Conservation (phyloP, 1,140 invertebrate species). For the Anoplophora glabripennis region DNA sequence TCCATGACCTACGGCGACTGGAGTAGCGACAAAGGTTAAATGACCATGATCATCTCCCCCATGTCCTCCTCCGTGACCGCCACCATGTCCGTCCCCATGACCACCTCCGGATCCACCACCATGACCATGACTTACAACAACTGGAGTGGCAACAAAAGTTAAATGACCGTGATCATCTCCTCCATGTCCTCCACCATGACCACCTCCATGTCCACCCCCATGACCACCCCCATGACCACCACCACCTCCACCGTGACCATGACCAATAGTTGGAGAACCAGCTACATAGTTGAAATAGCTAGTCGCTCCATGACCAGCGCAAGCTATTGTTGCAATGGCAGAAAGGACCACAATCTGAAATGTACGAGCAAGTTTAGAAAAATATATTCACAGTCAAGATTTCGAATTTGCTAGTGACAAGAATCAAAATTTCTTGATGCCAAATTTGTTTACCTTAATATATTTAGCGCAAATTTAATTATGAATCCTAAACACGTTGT, state of each 20-base stretch:
- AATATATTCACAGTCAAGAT: too few species aligned
- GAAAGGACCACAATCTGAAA: neutral
- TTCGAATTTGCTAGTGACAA: too few species aligned
- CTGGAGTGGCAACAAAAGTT: neutral
- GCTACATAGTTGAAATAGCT: neutral
- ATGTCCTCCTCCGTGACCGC: neutral
- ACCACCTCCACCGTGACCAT: slow-evolving; percentile 13
- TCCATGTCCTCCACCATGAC: too few species aligned
- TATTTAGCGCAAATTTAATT: too few species aligned
- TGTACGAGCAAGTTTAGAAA: too few species aligned
- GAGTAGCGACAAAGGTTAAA: neutral
- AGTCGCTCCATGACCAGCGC: slow-evolving; percentile 1
- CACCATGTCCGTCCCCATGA: neutral
- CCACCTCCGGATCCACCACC: neutral
- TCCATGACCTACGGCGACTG: neutral
- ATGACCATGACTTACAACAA: neutral
- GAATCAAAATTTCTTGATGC: too few species aligned
- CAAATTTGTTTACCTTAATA: too few species aligned
- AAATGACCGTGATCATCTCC: neutral
- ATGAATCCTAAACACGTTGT: too few species aligned
- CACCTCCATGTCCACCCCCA: too few species aligned
- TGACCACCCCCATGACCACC: neutral
- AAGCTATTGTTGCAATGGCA: neutral
- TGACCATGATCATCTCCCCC: slow-evolving; percentile 11
- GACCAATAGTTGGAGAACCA: slow-evolving; percentile 1